A percentile compares a stretch with the other conserved stretches of the same genome.
These are phyloP conservation scores for Slavum lentiscoides DNA, from an alignment of 2,888 invertebrate species.

Conservation along the genomic window DNA sequence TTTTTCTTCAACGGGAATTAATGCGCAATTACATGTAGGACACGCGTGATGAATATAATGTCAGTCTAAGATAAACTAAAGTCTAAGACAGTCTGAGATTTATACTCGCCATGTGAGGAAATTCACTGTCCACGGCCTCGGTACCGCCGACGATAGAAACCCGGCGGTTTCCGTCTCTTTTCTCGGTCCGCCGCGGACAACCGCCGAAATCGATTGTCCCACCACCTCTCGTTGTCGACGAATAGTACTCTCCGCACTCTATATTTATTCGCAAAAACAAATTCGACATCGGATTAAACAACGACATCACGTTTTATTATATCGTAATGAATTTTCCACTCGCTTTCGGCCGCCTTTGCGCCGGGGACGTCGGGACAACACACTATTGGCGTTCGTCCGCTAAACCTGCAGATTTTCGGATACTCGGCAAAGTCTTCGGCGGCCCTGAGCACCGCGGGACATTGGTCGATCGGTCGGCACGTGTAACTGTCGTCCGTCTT, in stretches of 20 bases:
- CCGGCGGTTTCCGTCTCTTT: background rate
- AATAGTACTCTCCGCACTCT: slow-evolving; percentile 36
- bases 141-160: slow-evolving; percentile 26
- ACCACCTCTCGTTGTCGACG: slow-evolving; percentile 17
- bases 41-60: too few relatives aligned
- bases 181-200: slow-evolving; percentile 5
- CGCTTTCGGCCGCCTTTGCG: background rate
- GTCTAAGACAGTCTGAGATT: too few relatives aligned
- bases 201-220: slow-evolving; percentile 12
- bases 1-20: too few relatives aligned
- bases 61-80: too few relatives aligned
- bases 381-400: slow-evolving; percentile 11
- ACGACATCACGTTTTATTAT: too few relatives aligned
- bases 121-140: slow-evolving; percentile 15
- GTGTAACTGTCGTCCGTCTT: background rate
- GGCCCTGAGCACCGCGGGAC: background rate
- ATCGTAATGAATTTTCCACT: background rate
- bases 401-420: slow-evolving; percentile 40
- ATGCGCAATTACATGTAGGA: too few relatives aligned
- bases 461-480: slow-evolving; percentile 34
- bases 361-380: slow-evolving; percentile 9
- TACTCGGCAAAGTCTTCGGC: background rate
- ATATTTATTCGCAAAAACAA: background rate
- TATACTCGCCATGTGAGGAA: slow-evolving; percentile 43
- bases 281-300: too few relatives aligned